Evolutionary conservation across 2,888 invertebrate genomes (phyloP), one percentile per base, ranked within the genome.

Genomic region (Pedicia rivosa): DNA sequence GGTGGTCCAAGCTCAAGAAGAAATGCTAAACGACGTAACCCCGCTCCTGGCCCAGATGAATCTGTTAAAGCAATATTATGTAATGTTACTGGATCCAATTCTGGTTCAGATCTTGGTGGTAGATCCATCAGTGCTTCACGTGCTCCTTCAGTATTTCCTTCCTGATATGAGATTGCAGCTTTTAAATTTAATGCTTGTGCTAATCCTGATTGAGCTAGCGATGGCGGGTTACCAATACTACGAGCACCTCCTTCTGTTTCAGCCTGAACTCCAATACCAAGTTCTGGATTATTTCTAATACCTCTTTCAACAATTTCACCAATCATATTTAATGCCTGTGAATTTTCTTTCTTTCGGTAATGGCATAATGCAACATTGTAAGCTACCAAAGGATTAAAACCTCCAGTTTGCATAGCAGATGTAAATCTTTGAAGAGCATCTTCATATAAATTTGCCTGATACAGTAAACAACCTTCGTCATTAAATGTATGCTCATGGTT

Each of bases 181-280:
- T 97, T 97, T 15, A 98, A 68, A 64, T 98, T 98, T 54, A 97
- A 91, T 0, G 97, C 95, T 64, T 98, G 98, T 9, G 98, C 88
- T 3, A 98, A 70, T 14, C 94, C 92, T 4, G 97, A 95, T 57
- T 95, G 82, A 52, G 97, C 94, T 40, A 98, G 67, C 1, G 83
- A 83, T 40, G 90, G 64, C 1, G 92, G 90, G 59, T 95, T 95
- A 0, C 97, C 97, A 24, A 98, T 95, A 53, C 94, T 94, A 43
- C 94, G 74, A 32, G 83, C 80, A 2, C 81, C 82, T 2, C 48
- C 46, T 37, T 62, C 62, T 4, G 56, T 57, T 56, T 97, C 97
- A 16, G 92, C 88, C 55, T 91, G 90, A 74, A 92, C 90, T 1
- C 97, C 97, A 9, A 98, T 91, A 48, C 91, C 90, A 47, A 97